phyloP scores from a whole-genome alignment of 2,888 invertebrate species.

The Lycophotia porphyrea region DNA sequence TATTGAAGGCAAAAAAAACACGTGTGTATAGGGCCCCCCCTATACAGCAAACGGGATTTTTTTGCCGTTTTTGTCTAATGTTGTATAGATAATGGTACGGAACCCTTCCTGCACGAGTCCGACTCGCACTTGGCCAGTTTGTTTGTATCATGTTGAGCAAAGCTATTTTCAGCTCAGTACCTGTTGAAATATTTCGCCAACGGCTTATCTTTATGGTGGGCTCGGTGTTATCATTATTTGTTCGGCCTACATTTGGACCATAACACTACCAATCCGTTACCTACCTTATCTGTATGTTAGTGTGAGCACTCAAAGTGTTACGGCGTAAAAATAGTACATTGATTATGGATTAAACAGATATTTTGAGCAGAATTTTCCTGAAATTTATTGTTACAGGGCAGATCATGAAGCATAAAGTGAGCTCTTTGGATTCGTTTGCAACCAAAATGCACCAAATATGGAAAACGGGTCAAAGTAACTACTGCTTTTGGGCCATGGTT shows the following conservation, averaged over 20 bases:
- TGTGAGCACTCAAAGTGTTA: conserved; percentile 60
- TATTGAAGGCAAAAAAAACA: too few species aligned
- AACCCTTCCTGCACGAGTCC: too few species aligned
- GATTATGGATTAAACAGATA: conserved; percentile 45
- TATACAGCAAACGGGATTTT: too few species aligned
- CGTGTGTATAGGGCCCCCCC: too few species aligned
- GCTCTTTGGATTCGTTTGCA: neutral
- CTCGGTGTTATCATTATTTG: conserved; percentile 70
- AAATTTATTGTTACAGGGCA: neutral
- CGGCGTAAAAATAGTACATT: conserved; percentile 46
- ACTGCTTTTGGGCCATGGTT: neutral
- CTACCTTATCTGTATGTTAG: conserved; percentile 68
- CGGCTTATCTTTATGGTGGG: conserved; percentile 65
- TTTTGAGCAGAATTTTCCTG: conserved; percentile 12
- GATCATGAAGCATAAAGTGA: neutral
- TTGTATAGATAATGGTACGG: too few species aligned
- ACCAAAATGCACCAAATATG: neutral
- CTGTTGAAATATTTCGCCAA: conserved; percentile 65
- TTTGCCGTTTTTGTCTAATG: too few species aligned
- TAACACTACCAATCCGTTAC: conserved; percentile 64
- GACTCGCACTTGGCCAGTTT: too few species aligned
- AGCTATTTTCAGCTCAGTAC: conserved; percentile 37
- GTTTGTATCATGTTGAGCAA: conserved; percentile 14
- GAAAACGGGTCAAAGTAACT: neutral
- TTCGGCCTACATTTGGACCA: conserved; percentile 70